Conservation (phyloP, 2,888 invertebrate genomes). For the Amblyjoppa proteus region DNA sequence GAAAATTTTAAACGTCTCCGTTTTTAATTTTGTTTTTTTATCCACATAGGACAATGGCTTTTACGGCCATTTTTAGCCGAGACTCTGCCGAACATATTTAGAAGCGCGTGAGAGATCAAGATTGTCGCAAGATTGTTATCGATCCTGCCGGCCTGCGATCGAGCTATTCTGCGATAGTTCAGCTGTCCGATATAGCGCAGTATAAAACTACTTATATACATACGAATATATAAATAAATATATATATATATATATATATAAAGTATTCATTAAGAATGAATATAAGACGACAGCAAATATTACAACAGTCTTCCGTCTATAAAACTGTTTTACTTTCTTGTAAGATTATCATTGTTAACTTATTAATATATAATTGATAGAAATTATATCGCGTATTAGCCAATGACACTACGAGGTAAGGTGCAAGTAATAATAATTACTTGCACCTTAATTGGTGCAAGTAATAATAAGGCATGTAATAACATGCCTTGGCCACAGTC, state of each 20-base stretch:
- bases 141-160: slow-evolving; percentile 34
- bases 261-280: slow-evolving; percentile 53
- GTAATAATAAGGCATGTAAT: not conserved
- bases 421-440: slow-evolving; percentile 35
- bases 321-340: slow-evolving; percentile 51
- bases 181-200: slow-evolving; percentile 43
- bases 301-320: slow-evolving; percentile 79
- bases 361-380: slow-evolving; percentile 56
- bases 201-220: slow-evolving; percentile 37
- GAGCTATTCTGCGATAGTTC: slow-evolving; percentile 46
- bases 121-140: slow-evolving; percentile 30
- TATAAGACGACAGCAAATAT: slow-evolving; percentile 77
- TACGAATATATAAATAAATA: slow-evolving; percentile 15
- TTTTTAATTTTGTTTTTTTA: not conserved
- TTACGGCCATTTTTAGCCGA: not conserved
- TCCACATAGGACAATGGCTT: not conserved
- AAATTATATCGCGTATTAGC: slow-evolving; percentile 54
- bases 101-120: slow-evolving; percentile 25
- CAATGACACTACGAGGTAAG: slow-evolving; percentile 53
- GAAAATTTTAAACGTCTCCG: not conserved
- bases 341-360: slow-evolving; percentile 57
- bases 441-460: slow-evolving; percentile 34
- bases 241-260: slow-evolving; percentile 28
- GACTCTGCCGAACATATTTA: slow-evolving; percentile 26
- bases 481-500: not conserved